Conservation (phyloP, 2,797 vertebrate species). For the Hyperoplus immaculatus region DNA sequence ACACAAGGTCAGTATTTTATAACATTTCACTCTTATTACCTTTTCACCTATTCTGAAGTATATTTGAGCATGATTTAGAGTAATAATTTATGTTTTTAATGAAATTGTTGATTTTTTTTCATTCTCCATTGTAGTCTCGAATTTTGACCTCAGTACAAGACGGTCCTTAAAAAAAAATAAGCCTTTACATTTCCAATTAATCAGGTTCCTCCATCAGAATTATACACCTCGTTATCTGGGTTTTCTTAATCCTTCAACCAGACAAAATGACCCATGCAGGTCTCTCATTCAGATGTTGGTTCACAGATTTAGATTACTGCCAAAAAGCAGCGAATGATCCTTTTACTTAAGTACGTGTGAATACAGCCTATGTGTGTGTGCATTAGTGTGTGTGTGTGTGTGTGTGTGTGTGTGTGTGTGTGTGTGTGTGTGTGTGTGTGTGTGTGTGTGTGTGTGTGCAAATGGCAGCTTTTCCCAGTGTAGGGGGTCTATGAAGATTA, state of each 20-base stretch:
- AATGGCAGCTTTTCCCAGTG: conserved; percentile 50
- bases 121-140: no score
- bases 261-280: conserved; percentile 3
- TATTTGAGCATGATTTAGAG: no score
- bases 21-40: no score
- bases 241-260: conserved; percentile 45
- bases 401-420: conserved; percentile 15
- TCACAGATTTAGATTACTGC: conserved; percentile 36
- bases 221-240: conserved; percentile 8
- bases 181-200: conserved; percentile 21
- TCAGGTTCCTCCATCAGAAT: conserved; percentile 25
- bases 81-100: no score
- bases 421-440: neutral
- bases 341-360: conserved; percentile 40
- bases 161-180: conserved; percentile 12
- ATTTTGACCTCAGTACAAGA: conserved; percentile 21
- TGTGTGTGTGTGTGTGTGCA: conserved; percentile 37
- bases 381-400: conserved; percentile 20
- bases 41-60: no score
- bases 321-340: conserved; percentile 29
- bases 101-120: no score
- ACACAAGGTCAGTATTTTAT: no score
- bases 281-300: conserved; percentile 18
- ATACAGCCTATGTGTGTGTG: conserved; percentile 19
- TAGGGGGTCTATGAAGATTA: conserved; percentile 52